Evolutionary conservation across 2,888 invertebrate species (phyloP), one percentile per base, ranked within the genome.

Genomic region (Drosophila monieri): DNA sequence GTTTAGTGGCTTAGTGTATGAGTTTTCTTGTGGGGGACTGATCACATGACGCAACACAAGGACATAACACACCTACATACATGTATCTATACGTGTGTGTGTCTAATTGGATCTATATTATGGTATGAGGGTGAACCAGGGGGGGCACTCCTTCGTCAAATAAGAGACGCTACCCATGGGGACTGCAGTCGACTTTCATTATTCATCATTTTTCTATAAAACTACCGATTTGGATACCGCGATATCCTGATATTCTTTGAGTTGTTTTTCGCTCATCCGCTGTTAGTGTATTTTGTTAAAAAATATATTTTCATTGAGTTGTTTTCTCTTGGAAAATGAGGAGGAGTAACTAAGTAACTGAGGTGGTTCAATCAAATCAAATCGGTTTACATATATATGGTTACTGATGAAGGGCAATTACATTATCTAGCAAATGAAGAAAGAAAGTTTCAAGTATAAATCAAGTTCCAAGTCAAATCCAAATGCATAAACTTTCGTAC

Each of bases 141-240:
- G 44, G 64, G 56, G 53, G 53, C 44, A 65, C 65, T 65, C 57
- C 57, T 62, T 53, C 47, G 37, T 61, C 67, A 58, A 86, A 83
- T 83, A 83, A 83, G 88, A 88, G 76, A 88, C 88, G 87, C 89
- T 89, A 77, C 89, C 86, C 81, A 89, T 64, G 91, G 91, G 91
- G 91, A 89, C 91, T 91, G 91, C 91, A 91, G 91, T 91, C 91
- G 91, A 90, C 78, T 77, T 79, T 72, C 60, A 61, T 75, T 64
- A 30, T 51, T 49, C 21, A 58, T 55, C 46, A 49, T 62, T 69
- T 44, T 39, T 30, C 18, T 51, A 46, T 48, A 64, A 10, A 27
- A 64, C 49, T 49, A 49, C 43, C 65, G 49, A 44, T 67, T 51
- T 41, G 3, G 15, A 9, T 48, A 30, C 12, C 15, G 27, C 15